A percentile compares a stretch with the other conserved stretches of the same genome.
These are phyloP conservation scores for Folsomia manolachei DNA, from an alignment of 2,888 invertebrate genomes.

Conservation along the genomic window DNA sequence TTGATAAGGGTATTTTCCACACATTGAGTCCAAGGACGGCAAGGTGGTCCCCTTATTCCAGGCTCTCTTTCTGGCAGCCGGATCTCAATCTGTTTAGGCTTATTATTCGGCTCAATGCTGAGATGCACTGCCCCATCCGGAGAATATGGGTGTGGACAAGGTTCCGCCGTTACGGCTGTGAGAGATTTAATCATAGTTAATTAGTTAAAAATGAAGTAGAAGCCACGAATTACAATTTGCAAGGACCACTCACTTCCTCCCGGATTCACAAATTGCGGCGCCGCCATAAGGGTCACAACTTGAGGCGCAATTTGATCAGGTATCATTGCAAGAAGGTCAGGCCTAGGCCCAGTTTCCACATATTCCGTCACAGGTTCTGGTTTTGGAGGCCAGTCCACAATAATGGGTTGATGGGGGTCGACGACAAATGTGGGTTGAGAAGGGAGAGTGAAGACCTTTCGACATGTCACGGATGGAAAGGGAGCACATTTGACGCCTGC, in stretches of 20 bases:
- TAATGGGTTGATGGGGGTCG: conserved; percentile 31
- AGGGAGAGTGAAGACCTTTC: conserved; percentile 15
- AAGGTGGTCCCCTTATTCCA: neutral
- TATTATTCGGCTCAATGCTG: conserved; percentile 20
- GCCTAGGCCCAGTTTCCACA: conserved; percentile 30
- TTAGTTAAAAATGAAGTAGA: no score
- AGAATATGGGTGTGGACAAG: neutral
- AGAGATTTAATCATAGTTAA: no score
- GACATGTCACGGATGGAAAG: neutral
- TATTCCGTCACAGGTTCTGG: conserved; percentile 2
- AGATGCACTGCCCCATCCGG: neutral
- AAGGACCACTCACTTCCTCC: neutral
- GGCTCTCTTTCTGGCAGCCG: conserved; percentile 21
- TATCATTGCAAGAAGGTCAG: conserved; percentile 29
- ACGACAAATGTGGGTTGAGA: conserved; percentile 36
- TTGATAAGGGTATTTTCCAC: conserved; percentile 44
- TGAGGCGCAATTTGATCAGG: conserved; percentile 31
- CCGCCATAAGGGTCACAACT: conserved; percentile 25
- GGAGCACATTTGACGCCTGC: neutral
- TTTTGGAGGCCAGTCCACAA: conserved; percentile 33
- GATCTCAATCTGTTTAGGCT: conserved; percentile 15
- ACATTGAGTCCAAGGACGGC: conserved; percentile 44
- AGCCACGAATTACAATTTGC: neutral
- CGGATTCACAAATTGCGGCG: neutral
- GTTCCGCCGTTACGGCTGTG: neutral